Evolutionary conservation across 2,797 vertebrate species (phyloP), one percentile per base, ranked within the genome.

Genomic region (Botia almorhae): DNA sequence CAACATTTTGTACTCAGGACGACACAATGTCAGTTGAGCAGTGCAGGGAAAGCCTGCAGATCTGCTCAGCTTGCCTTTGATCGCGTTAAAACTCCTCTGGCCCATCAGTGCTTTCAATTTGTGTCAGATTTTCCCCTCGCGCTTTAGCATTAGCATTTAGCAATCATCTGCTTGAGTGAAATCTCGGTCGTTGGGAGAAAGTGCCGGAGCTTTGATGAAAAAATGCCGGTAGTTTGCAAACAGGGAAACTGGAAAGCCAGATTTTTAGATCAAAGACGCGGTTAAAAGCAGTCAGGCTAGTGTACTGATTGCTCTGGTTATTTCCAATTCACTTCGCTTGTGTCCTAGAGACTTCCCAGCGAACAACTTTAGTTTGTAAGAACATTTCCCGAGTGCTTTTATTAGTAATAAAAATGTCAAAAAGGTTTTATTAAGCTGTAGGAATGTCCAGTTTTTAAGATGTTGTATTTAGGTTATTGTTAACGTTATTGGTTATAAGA

Each of bases 51-150:
- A 88, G 88, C 91, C 90, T 84, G 88, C 84, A 93, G 90, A 94
- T 93, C 90, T 90, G 93, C 91, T 93, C 93, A 91, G 88, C 89
- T 87, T 92, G 88, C 87, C 92, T 94, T 94, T 93, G 91, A 94
- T 94, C 91, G 92, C 89, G 91, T 93, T 93, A 91, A 86, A 87
- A 89, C 88, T 91, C 89, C 89, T 84, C 61, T 68, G 72, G 88
- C 85, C 87, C 43, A 80, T 87, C 84, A 90, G 84, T 78, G 76
- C 87, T 87, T 92, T 91, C 88, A 89, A 86, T 91, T 87, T 85
- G 82, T 91, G 90, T 92, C 89, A 89, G 88, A 91, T 89, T 87
- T 90, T 90, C 88, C 91, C 56, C 73, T 89, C 88, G 88, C 72
- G 81, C 76, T 86, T 90, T 88, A 90, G 90, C 90, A 92, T 92